Evolutionary conservation across 2,113 vertebrate species (phyloP).

Genomic region (Centrocercus urophasianus): DNA sequence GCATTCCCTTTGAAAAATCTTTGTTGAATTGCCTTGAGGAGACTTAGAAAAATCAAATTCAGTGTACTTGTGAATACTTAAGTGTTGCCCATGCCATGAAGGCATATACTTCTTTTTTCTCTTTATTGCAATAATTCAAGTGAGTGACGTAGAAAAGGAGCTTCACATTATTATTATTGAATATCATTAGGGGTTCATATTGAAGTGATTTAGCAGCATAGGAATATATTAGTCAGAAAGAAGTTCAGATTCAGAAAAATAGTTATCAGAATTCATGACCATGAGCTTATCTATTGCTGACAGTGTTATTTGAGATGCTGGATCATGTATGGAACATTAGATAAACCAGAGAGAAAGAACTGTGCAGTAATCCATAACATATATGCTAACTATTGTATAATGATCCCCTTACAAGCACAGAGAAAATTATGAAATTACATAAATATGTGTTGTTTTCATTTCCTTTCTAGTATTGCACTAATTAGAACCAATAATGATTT

Average conservation of each 20-base stretch:
- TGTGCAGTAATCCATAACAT: background rate
- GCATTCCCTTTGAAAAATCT: background rate
- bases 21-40: conserved; percentile 23
- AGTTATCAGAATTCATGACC: background rate
- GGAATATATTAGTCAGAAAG: background rate
- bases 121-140: background rate
- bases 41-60: conserved; percentile 10
- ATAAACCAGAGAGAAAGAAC: background rate
- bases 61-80: background rate
- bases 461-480: background rate
- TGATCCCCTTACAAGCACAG: background rate
- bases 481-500: background rate
- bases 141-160: background rate
- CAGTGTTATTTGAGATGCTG: background rate
- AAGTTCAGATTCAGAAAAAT: background rate
- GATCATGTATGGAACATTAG: background rate
- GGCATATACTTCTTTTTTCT: background rate
- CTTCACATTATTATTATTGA: background rate
- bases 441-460: background rate
- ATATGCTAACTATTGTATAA: background rate
- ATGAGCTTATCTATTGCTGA: background rate
- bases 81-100: background rate
- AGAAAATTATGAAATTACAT: background rate
- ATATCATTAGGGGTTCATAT: background rate
- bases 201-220: background rate